These are phyloP conservation scores for Tonatia bakeri DNA, from an alignment of 2,113 vertebrate species.

Conservation along the genomic window DNA sequence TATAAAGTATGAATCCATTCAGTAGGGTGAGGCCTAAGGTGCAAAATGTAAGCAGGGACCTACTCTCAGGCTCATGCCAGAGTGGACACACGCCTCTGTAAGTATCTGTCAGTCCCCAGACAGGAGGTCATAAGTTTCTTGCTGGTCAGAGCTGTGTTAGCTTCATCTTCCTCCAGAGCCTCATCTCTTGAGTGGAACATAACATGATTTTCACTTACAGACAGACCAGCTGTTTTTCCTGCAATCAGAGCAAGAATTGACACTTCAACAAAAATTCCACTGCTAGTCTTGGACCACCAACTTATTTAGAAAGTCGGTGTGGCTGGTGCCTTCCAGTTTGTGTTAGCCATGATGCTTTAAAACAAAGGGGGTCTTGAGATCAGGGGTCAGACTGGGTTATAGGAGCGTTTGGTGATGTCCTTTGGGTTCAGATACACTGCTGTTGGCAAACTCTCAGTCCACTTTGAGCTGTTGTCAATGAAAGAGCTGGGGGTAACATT, in stretches of 20 bases:
- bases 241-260: neutral
- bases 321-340: neutral
- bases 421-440: slow-evolving; percentile 42
- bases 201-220: neutral
- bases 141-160: neutral
- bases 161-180: neutral
- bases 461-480: slow-evolving; percentile 34
- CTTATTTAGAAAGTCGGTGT: neutral
- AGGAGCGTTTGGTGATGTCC: neutral
- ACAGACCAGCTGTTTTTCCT: neutral
- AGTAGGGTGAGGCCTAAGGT: neutral
- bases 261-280: neutral
- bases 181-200: neutral
- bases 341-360: neutral
- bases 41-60: neutral
- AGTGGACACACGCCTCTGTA: neutral
- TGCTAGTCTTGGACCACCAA: neutral
- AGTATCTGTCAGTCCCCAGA: too few species aligned
- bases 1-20: neutral
- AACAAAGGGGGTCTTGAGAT: neutral
- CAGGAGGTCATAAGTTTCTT: neutral
- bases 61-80: neutral
- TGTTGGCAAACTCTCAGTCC: slow-evolving; percentile 17
- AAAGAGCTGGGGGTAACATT: slow-evolving; percentile 39
- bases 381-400: neutral